Evolutionary conservation across 2,797 vertebrate genomes (phyloP), one percentile per base, ranked within the genome.

Genomic region (Allobates femoralis): DNA sequence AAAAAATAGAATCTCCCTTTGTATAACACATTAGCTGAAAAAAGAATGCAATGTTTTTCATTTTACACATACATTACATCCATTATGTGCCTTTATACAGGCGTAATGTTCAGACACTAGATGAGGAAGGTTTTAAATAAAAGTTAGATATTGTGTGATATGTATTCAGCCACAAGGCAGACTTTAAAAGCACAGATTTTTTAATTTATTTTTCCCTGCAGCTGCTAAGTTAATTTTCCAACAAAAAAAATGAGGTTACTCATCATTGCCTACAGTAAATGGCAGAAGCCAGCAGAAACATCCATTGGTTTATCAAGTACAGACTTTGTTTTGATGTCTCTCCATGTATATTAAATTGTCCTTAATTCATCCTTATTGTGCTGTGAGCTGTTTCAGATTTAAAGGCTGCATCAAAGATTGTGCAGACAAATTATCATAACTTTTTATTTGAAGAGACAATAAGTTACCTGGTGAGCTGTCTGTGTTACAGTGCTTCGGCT

Each of bases 211-310:
- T 86, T 83, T 55, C 85, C 85, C 85, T 78, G 51, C 73, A 86
- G 85, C 85, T 69, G 73, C 50, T 78, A 82, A 86, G 85, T 83
- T 86, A 86, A 86, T 86, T 83, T 86, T 86, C 85, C 79, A 77
- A 51, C 75, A 81, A 78, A 81, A 78, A 81, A 82, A 78, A 83
- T 28, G 16, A 71, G 62, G 62, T 86, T 86, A 83, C 78, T 82
- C 71, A 76, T 82, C 85, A 79, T 83, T 83, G 85, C 79, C 62
- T 83, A 78, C 18, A 83, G 85, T 86, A 83, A 83, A 51, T 83
- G 62, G 80, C 74, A 67, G 50, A 64, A 86, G 41, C 80, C 80
- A 82, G 73, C 73, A 69, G 73, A 76, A 86, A 58, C 81, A 86
- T 82, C 58, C 85, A 81, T 34, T 86, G 79, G 79, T 69, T 51